Base-by-base conservation (phyloP, 2,888 invertebrate species). In the Sarcophaga rosellei region DNA sequence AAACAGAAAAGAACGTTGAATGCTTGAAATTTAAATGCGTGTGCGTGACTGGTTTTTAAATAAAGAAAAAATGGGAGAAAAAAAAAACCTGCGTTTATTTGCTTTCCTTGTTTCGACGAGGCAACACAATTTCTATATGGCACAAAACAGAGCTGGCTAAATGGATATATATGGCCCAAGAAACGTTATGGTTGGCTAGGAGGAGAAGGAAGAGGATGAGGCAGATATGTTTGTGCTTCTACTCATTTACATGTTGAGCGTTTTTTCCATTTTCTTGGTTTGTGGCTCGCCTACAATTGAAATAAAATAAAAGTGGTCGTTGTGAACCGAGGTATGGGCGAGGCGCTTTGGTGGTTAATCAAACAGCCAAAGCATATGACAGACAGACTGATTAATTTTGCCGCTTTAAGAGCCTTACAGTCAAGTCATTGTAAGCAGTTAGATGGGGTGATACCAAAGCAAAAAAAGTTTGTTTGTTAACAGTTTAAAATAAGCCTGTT, bases 31-130 rank as follows among this genome's bases (percentile, higher is more conserved):
- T 83, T 69, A 79, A 82, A 85, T 85, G 87, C 84, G 87, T 87
- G 87, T 84, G 84, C 87, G 84, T 87, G 87, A 84, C 84, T 82
- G 44, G 76, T 79, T 84, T 82, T 76, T 44, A 76, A 86, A 72
- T 35, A 10, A 35, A 35, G 35, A 53, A 53, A 15, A 3, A n/a
- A n/a, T n/a, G n/a, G n/a, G n/a, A n/a, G n/a, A n/a, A 53, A 53
- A 53, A 53, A 17, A 17, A 53, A 53, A 15, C 35, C 35, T 10
- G 35, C 20, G 4, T 44, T 45, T 44, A 20, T 61, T 20, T 61
- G 35, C n/a, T 61, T 61, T 44, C 20, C 17, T 45, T 66, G 35
- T 45, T 44, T 44, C 4, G 35, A 66, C 4, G 35, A 66, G 20
- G 11, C 61, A 17, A 53, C 35, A 35, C 35, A 17, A 15, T 15